A percentile compares a stretch with the other conserved stretches of the same genome.
Evolutionary conservation across 2,888 invertebrate genomes (phyloP).

Genomic region (Zootermopsis nevadensis): DNA sequence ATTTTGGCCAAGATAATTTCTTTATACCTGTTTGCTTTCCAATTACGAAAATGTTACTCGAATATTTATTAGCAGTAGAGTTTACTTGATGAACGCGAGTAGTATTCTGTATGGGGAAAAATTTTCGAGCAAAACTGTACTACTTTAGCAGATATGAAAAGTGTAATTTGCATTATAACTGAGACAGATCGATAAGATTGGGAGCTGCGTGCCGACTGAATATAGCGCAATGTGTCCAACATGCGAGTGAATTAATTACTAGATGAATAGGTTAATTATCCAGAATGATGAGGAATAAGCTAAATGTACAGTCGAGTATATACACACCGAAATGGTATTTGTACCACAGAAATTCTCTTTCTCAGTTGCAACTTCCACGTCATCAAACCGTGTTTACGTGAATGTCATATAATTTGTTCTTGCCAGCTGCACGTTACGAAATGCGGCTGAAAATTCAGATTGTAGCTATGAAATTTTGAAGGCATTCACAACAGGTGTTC

Average conservation of each 20-base stretch:
- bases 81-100: too few species aligned
- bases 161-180: constrained; percentile 1
- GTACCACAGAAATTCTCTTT: not conserved
- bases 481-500: too few species aligned
- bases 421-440: not conserved
- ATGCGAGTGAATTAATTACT: not conserved
- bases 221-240: not conserved
- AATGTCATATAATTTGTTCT: not conserved
- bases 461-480: too few species aligned
- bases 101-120: too few species aligned
- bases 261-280: not conserved
- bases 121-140: not conserved
- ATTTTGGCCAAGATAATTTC: too few species aligned
- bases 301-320: too few species aligned
- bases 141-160: not conserved
- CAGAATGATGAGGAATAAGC: too few species aligned
- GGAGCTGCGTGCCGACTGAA: not conserved
- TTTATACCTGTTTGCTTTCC: too few species aligned
- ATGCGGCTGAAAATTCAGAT: too few species aligned
- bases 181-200: not conserved
- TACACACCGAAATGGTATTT: not conserved
- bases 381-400: not conserved
- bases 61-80: too few species aligned
- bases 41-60: too few species aligned
- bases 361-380: too few species aligned